Evolutionary conservation across 1,140 invertebrate species (phyloP), one percentile per base, ranked within the genome.

Genomic region (Drosophila kurseongensis): DNA sequence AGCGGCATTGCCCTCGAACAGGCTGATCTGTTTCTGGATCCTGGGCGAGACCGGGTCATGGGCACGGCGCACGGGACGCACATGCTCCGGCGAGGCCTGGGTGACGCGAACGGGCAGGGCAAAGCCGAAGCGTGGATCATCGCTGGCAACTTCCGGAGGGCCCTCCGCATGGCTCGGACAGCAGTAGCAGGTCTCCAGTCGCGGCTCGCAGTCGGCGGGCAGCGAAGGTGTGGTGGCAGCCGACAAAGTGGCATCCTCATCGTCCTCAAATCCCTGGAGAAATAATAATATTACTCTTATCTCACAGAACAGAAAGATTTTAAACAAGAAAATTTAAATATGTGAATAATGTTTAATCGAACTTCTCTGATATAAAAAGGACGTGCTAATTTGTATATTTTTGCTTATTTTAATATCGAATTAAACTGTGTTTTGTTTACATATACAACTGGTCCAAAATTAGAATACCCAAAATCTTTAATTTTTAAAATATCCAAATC

Each of bases 191-290:
- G 45, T 65, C 41, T 91, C 90, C 38, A 91, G 32, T 4, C 78
- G 78, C 2, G 80, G 79, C 13, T 92, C 86, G 47, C 69, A 75
- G 23, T 84, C 81, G 1, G 54, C 29, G 0, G 82, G 81, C 55
- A 92, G 76, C 7, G 81, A 91, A 4, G 88, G 91, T 2, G 88
- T 91, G 4, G 81, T 92, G 23, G 91, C 94, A 10, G 91, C 92
- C 40, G 94, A 94, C 13, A 94, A 66, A 0, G 94, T 94, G 38
- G 93, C 93, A 76, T 94, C 94, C 42, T 93, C 92, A 3, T 94
- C 94, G 65, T 91, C 85, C 4, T 91, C 90, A 12, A 90, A 91
- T 32, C 90, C 85, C 90, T 91, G 47, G 16, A 23, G 18, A 52
- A 13, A 2, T 2, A 7, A 32, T 32, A 32, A 7, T 32, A 8